Evolutionary conservation across 2,113 vertebrate species (phyloP).

Genomic region (Recurvirostra avosetta): DNA sequence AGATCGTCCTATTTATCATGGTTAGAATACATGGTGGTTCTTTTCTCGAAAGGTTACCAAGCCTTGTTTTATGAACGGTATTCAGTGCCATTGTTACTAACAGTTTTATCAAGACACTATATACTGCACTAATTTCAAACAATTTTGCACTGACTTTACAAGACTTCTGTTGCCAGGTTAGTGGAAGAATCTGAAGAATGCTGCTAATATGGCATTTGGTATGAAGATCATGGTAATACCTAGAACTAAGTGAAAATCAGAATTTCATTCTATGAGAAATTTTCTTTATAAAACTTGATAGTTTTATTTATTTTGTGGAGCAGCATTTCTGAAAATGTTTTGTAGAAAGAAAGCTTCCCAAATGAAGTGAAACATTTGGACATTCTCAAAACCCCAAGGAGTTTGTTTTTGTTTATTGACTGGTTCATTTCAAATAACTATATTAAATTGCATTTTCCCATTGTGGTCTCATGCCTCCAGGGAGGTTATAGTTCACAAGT

Average conservation of each 20-base stretch:
- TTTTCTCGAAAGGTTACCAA: background rate
- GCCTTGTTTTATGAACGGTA: background rate
- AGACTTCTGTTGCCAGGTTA: background rate
- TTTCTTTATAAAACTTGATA: background rate
- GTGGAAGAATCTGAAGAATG: background rate
- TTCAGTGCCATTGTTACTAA: background rate
- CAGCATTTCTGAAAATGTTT: background rate
- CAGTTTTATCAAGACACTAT: background rate
- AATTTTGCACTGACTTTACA: background rate
- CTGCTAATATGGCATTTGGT: background rate
- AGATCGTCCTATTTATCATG: background rate
- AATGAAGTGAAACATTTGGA: background rate
- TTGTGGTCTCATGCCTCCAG: background rate
- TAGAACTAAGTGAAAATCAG: background rate
- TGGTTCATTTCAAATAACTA: background rate
- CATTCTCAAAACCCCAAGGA: background rate
- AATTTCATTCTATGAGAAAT: background rate
- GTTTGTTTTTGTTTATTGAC: background rate
- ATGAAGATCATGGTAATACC: background rate
- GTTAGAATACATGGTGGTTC: background rate
- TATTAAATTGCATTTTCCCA: background rate
- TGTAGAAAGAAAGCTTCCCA: background rate
- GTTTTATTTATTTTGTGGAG: background rate
- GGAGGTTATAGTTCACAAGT: background rate
- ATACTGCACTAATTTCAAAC: background rate